phyloP scores from a whole-genome alignment of 2,113 vertebrate genomes.

The Erpornis zantholeuca region DNA sequence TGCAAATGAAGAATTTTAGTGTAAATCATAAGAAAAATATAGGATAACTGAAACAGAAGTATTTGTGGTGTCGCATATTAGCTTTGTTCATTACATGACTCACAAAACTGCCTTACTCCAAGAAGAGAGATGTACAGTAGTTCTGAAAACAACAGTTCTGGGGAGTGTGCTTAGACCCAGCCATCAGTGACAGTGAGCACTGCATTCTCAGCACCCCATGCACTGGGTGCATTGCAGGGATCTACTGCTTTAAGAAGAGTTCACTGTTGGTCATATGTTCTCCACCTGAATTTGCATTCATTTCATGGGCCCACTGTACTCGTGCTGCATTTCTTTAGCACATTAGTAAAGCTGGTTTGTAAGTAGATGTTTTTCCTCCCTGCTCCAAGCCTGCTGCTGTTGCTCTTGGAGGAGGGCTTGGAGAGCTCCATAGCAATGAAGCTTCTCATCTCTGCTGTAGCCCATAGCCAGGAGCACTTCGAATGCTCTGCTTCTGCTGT shows the following conservation, averaged over 20 bases:
- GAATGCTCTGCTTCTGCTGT: not conserved
- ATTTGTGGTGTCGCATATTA: not conserved
- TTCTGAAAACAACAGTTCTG: not conserved
- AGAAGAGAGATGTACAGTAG: not conserved
- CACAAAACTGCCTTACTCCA: not conserved
- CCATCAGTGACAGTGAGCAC: not conserved
- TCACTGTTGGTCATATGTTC: not conserved
- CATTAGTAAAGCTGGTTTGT: not conserved
- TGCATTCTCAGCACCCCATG: accelerated
- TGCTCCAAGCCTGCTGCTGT: not conserved
- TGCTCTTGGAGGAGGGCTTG: not conserved
- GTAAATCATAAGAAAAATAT: not conserved
- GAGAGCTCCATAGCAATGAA: not conserved
- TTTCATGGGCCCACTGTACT: not conserved
- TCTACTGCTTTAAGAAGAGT: not conserved
- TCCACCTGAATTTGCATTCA: not conserved
- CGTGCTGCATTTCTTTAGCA: not conserved
- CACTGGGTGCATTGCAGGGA: not conserved
- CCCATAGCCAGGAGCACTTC: not conserved
- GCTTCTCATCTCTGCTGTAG: not conserved
- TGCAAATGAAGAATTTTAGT: not conserved
- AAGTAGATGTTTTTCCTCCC: not conserved
- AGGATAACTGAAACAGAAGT: not conserved
- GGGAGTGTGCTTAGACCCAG: not conserved
- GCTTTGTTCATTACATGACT: not conserved